These are phyloP conservation scores for Rhyacophila evoluta DNA, from an alignment of 2,888 invertebrate genomes.

Conservation along the genomic window DNA sequence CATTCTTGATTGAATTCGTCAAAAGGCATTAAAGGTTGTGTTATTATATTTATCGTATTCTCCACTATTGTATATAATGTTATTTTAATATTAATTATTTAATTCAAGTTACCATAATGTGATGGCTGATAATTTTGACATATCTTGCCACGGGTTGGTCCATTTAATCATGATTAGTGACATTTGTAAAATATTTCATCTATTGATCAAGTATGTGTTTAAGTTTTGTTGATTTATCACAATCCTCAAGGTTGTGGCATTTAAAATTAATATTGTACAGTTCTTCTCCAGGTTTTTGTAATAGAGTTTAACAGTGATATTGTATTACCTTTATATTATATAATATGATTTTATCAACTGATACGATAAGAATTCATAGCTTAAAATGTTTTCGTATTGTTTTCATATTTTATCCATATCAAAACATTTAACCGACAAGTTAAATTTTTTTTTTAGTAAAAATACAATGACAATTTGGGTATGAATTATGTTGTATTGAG, in stretches of 20 bases:
- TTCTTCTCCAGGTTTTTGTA: conserved; percentile 13
- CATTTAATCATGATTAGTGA: conserved; percentile 39
- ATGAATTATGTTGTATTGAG: neutral
- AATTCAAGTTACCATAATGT: conserved; percentile 48
- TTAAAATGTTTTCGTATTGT: neutral
- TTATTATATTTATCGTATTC: conserved; percentile 43
- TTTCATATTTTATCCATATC: neutral
- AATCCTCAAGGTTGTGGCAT: conserved; percentile 47
- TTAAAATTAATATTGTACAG: conserved; percentile 43
- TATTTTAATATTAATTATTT: conserved; percentile 25
- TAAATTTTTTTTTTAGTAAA: neutral
- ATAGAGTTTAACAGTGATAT: conserved; percentile 28
- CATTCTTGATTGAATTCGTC: neutral
- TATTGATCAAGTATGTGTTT: conserved; percentile 37
- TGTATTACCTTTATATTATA: conserved; percentile 24
- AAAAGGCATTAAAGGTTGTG: conserved; percentile 42
- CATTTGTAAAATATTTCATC: conserved; percentile 37
- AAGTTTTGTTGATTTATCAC: conserved; percentile 49
- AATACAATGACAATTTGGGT: neutral
- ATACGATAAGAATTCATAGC: neutral
- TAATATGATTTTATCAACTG: conserved; percentile 1
- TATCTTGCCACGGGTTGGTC: conserved; percentile 47
- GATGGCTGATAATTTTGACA: conserved; percentile 29
- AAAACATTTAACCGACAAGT: neutral
- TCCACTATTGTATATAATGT: conserved; percentile 44